Evolutionary conservation across 2,888 invertebrate genomes (phyloP).

Genomic region (Crematogaster levior): DNA sequence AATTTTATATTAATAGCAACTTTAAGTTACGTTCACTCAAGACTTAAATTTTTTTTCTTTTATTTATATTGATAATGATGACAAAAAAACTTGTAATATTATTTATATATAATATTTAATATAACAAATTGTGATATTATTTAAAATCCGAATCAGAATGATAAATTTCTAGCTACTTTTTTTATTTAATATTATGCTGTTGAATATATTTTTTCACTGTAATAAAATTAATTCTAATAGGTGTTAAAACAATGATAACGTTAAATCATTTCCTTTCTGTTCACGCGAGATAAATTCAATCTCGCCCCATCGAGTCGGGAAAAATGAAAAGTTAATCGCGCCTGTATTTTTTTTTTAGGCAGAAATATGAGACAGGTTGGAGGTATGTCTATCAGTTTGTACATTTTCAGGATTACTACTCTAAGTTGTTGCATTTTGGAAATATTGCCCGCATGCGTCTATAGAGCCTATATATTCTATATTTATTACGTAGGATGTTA

Average conservation of each 20-base stretch:
- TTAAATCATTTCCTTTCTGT: neutral
- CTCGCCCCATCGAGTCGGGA: neutral
- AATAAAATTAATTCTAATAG: neutral
- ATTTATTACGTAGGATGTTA: conserved; percentile 51
- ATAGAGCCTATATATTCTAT: conserved; percentile 53
- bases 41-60: too few species aligned
- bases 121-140: too few species aligned
- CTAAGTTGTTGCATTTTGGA: conserved; percentile 73
- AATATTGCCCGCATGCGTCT: conserved; percentile 71
- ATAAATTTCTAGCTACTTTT: neutral
- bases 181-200: neutral
- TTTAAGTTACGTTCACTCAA: neutral
- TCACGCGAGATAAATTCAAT: conserved; percentile 1
- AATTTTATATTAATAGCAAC: too few species aligned
- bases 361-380: conserved; percentile 92
- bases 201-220: neutral
- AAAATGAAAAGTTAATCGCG: conserved; percentile 58
- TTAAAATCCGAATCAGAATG: too few species aligned
- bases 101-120: too few species aligned
- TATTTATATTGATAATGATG: too few species aligned
- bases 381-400: conserved; percentile 87
- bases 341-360: conserved; percentile 87
- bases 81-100: too few species aligned
- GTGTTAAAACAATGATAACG: neutral
- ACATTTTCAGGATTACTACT: conserved; percentile 70